A percentile compares a stretch with the other conserved stretches of the same genome.
Evolutionary conservation across 2,888 invertebrate genomes (phyloP).

Genomic region (Mesorhabditis belari): DNA sequence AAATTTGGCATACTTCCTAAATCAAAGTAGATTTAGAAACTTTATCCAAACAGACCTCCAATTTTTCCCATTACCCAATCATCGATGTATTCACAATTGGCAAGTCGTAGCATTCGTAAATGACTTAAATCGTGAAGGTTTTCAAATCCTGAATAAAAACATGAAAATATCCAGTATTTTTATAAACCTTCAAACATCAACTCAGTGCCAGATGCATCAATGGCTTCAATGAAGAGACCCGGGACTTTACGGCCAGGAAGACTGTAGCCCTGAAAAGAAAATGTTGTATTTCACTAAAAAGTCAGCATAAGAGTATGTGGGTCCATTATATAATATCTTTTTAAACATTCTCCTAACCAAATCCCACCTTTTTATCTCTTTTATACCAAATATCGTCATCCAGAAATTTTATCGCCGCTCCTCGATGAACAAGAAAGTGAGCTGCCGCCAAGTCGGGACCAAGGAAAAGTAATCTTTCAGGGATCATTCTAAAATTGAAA

Average conservation of each 20-base stretch:
- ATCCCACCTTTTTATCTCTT: constrained; percentile 57
- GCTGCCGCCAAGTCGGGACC: constrained; percentile 79
- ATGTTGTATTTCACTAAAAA: constrained; percentile 60
- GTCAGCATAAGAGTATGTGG: not conserved
- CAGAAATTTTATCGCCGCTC: constrained; percentile 68
- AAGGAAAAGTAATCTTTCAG: constrained; percentile 50
- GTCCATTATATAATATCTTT: not conserved
- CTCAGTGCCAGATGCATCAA: constrained; percentile 71
- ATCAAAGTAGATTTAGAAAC: constrained; percentile 54
- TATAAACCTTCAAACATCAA: constrained; percentile 71
- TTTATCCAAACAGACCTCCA: constrained; percentile 14
- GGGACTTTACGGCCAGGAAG: constrained; percentile 54
- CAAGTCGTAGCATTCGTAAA: constrained; percentile 71
- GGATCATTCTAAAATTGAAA: constrained; percentile 41
- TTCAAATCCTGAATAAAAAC: constrained; percentile 35
- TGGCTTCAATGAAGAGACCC: constrained; percentile 68
- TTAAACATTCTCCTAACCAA: constrained; percentile 35
- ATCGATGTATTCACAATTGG: constrained; percentile 69
- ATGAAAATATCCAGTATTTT: not conserved
- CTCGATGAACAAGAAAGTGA: constrained; percentile 72
- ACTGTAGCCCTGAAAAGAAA: constrained; percentile 22
- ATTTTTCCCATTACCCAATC: constrained; percentile 66
- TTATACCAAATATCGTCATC: constrained; percentile 59
- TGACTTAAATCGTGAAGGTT: constrained; percentile 61
- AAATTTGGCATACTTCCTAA: constrained; percentile 55